Base-by-base conservation (phyloP, 2,797 vertebrate species). In the Falco concolor region DNA sequence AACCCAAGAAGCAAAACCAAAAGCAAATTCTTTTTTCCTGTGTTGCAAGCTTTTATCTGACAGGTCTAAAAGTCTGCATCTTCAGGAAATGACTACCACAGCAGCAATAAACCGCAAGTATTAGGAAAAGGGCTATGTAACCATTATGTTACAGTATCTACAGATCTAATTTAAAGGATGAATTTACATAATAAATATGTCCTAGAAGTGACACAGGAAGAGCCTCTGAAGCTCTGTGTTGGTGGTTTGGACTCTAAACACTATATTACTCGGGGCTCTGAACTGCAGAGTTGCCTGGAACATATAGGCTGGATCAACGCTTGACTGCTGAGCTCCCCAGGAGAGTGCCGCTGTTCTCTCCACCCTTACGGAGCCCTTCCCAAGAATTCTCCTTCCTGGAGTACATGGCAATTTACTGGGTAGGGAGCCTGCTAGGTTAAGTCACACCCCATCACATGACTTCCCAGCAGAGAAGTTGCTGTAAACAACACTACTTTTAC, bases 271-370 rank as follows among this genome's bases (percentile, higher is more conserved):
- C 13, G 44, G 83, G 68, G 27, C 36, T 83, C 44, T 87, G 32
- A 89, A 56, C 20, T n/a, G 32, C 52, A 77, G 14, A 20, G 34
- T 6, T 45, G 44, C 27, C 36, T 56, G 38, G n/a, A 88, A 54
- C 53, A 49, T 0, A 49, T 0, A 40, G 57, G 17, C 13, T 47
- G 53, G 34, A 30, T 40, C 50, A 53, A n/a, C 0, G 3, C 42
- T 53, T 24, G 21, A 40, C 27, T 54, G 49, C 67, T 4, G 15
- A 84, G 49, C 28, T 68, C 47, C 63, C n/a, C 20, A 4, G 0
- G 0, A 79, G 32, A 34, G 10, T 7, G 30, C 61, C 53, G 50
- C 27, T 50, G 32, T 59, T 68, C 50, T 44, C 67, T 59, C 20
- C n/a, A 52, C 5, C 32, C 53, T 49, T 61, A 18, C 1, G 21